Base-by-base conservation (phyloP, 2,113 vertebrate genomes). In the Tricholaema leucomelas region DNA sequence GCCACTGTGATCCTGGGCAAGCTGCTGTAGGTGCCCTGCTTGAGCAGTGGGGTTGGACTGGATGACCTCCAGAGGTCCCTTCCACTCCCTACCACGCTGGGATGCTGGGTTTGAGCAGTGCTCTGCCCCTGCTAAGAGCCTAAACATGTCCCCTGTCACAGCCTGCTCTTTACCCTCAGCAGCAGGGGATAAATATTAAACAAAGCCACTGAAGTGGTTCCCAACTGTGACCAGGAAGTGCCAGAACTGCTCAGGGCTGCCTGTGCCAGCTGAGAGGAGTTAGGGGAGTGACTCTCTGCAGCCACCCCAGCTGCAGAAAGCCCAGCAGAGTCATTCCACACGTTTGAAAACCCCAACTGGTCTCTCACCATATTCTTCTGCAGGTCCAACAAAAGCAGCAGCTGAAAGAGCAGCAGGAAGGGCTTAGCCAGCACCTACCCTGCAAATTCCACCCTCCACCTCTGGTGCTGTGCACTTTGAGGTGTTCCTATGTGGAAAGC, bases 301-400 rank as follows among this genome's bases (percentile, higher is more conserved):
- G 25, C 44, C 20, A 27, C 36, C 38, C 10, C 0, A 9, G 23
- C 35, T 40, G 42, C 24, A 36, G 42, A 13, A 17, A 12, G 50
- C 2, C 59, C 18, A 0, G 42, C 15, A 1, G 12, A 0, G 2
- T 8, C 2, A 2, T 38, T 5, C 55, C 20, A 9, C 9, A 13
- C 0, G 0, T 15, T 6, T 8, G 8, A 42, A 48, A 48, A 12
- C 14, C 13, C 69, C 59, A 30, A 6, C 6, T 2, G 0, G 28
- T 1, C 50, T 20, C 38, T 6, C 27, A 24, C 16, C 16, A 63
- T 8, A 10, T 31, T 75, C 52, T 44, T 54, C 66, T 16, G 9
- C 19, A 44, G 7, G 0, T 25, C 30, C 40, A 81, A 17, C n/a
- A 35, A 27, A 61, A 54, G 2, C 56, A 48, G 7, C 59, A 76